A percentile compares a stretch with the other conserved stretches of the same genome.
These are phyloP conservation scores for Poecilobothrus nobilitatus DNA, from an alignment of 2,888 invertebrate genomes.

Conservation along the genomic window DNA sequence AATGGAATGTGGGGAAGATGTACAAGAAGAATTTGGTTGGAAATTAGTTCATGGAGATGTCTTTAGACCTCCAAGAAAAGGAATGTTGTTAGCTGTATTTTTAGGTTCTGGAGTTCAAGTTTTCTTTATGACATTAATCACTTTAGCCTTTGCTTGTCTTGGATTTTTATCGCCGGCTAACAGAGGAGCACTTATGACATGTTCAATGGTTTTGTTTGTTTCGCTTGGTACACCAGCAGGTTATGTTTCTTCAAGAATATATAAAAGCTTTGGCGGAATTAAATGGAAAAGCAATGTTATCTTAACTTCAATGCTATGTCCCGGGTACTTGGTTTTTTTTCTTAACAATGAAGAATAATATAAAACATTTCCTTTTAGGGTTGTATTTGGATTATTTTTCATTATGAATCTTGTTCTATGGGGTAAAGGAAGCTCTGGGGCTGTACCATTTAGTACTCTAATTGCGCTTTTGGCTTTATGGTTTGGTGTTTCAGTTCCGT, in stretches of 20 bases:
- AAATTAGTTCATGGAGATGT: conserved; percentile 97
- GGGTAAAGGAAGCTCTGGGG: conserved; percentile 92
- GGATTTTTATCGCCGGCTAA: conserved; percentile 98
- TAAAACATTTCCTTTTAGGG: conserved; percentile 49
- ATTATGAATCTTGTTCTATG: conserved; percentile 93
- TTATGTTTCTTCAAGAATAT: conserved; percentile 91
- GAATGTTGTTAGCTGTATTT: conserved; percentile 91
- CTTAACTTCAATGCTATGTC: conserved; percentile 91
- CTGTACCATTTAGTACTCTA: conserved; percentile 93
- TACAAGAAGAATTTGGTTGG: conserved; percentile 85
- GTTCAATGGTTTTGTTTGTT: conserved; percentile 94
- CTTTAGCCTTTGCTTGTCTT: conserved; percentile 95
- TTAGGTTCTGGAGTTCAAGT: conserved; percentile 95
- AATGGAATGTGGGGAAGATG: conserved; percentile 78
- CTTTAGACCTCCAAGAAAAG: conserved; percentile 90
- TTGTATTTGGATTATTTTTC: conserved; percentile 96
- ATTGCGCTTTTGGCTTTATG: conserved; percentile 89
- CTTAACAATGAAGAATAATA: neutral
- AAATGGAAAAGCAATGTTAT: conserved; percentile 98
- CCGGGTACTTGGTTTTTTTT: conserved; percentile 61
- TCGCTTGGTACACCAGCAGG: conserved; percentile 94
- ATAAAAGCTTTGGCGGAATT: conserved; percentile 97
- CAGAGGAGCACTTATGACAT: conserved; percentile 97
- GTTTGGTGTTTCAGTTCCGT: conserved; percentile 97
- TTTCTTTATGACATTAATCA: conserved; percentile 91